Percentiles rank a stretch among this genome's conserved stretches.
Evolutionary conservation across 2,888 invertebrate genomes (phyloP).

Genomic region (Nebria salina): DNA sequence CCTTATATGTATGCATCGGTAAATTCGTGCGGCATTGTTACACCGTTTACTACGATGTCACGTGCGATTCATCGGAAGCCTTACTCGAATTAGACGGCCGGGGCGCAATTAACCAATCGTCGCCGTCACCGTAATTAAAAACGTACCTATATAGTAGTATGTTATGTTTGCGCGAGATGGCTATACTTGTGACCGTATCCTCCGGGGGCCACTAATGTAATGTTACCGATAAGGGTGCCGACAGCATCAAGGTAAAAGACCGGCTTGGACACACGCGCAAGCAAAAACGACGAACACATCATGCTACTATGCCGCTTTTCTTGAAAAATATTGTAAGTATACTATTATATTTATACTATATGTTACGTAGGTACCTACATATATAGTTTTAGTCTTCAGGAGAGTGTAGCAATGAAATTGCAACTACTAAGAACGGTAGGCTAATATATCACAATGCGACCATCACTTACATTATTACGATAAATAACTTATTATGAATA

Average conservation of each 20-base stretch:
- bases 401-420: no score
- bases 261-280: not conserved
- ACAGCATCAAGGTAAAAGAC: not conserved
- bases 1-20: not conserved
- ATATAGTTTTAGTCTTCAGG: no score
- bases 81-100: not conserved
- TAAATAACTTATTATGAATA: conserved; percentile 42
- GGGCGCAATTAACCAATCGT: not conserved
- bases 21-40: not conserved
- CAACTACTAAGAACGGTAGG: conserved; percentile 42
- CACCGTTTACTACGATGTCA: not conserved
- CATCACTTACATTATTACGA: conserved; percentile 29
- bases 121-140: not conserved
- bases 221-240: not conserved
- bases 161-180: not conserved
- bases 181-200: not conserved
- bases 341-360: no score
- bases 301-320: no score
- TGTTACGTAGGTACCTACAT: no score
- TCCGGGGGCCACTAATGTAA: not conserved
- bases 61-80: not conserved
- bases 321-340: no score
- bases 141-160: not conserved
- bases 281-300: no score
- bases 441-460: conserved; percentile 38